A percentile compares a stretch with the other conserved stretches of the same genome.
These are phyloP conservation scores for Rosalia funebris DNA, from an alignment of 2,888 invertebrate species.

Conservation along the genomic window DNA sequence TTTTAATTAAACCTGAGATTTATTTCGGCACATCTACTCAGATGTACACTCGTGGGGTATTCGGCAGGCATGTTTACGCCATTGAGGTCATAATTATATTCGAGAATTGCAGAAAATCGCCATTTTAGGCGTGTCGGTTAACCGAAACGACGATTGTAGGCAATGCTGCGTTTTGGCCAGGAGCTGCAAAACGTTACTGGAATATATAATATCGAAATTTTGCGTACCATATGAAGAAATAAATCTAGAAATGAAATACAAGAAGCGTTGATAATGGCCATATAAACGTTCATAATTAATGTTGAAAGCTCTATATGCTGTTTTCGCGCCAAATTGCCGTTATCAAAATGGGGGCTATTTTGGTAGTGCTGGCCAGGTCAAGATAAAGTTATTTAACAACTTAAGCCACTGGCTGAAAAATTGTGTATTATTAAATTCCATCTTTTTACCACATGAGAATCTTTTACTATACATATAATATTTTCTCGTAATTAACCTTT, in stretches of 20 bases:
- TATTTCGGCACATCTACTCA: conserved; percentile 2
- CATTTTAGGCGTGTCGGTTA: neutral
- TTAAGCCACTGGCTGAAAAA: too few species aligned
- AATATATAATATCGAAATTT: conserved; percentile 3
- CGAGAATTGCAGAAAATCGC: neutral
- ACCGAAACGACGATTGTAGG: neutral
- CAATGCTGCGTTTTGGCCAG: neutral
- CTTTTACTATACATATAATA: too few species aligned
- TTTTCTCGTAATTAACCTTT: too few species aligned
- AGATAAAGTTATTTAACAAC: too few species aligned
- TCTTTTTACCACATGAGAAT: too few species aligned
- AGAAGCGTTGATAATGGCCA: conserved; percentile 7
- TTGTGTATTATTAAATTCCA: too few species aligned
- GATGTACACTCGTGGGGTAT: neutral
- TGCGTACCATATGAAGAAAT: neutral
- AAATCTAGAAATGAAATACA: conserved; percentile 10
- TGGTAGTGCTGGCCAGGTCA: too few species aligned
- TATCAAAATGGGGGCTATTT: too few species aligned
- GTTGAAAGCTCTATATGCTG: neutral
- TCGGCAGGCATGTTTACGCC: neutral
- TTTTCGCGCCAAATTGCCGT: neutral
- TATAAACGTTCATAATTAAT: conserved; percentile 6
- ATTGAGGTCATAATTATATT: conserved; percentile 1
- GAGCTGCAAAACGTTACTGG: neutral
- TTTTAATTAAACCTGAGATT: neutral